Evolutionary conservation across 2,888 invertebrate species (phyloP), one percentile per base, ranked within the genome.

Genomic region (Apodemia hepburni): DNA sequence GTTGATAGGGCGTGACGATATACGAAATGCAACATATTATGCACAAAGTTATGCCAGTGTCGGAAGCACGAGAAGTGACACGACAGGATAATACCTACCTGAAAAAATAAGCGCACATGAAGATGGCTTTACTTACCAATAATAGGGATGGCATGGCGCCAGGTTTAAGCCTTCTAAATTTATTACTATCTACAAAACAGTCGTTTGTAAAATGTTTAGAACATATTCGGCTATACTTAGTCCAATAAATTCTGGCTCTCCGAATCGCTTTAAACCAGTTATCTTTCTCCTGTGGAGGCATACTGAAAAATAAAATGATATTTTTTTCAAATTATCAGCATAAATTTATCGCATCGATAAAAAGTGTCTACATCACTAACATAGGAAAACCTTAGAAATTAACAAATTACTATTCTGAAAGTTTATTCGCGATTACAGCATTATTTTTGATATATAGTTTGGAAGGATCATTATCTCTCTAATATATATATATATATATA

Each of bases 371-470:
- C 45, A 45, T 45, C 15, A 45, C 45, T 45, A 45, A 15, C 45
- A 15, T 45, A 45, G n/a, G 15, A 45, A 15, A 45, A 45, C n/a
- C 45, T 45, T 15, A 45, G 15, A 45, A 45, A 45, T 45, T 0
- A 45, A 45, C 45, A 15, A 45, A 45, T 45, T 15, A 45, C 12
- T 15, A 15, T 45, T 45, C 5, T 33, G 18, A 11, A 45, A 49
- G 49, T 60, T 47, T 51, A 60, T 60, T 60, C 27, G n/a, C 49
- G 27, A 60, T 60, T 33, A 33, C 6, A 33, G 7, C 33, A 33
- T 33, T 7, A 33, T 33, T 7, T 33, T 7, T 33, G 7, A 33
- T 33, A 33, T 33, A 33, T 33, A 2, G 8, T 33, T 33, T 33
- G 8, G 8, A 33, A 8, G 33, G 8, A 33, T 33, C 33, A 33